Conservation (phyloP, 2,888 invertebrate genomes). For the Busseola fusca region DNA sequence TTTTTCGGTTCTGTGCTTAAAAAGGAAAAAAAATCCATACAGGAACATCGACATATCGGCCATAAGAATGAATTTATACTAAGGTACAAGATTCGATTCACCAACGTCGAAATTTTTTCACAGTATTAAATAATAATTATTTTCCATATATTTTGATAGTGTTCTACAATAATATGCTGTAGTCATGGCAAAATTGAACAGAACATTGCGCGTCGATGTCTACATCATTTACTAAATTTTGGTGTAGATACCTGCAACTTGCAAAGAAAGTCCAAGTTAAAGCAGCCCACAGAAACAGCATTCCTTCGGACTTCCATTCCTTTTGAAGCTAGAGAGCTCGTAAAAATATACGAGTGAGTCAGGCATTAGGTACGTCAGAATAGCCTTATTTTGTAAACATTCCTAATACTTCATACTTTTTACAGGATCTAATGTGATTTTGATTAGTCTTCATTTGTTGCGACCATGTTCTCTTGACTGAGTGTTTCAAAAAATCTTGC, state of each 20-base stretch:
- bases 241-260: slow-evolving; percentile 10
- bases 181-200: too few species aligned
- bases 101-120: neutral
- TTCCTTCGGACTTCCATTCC: slow-evolving; percentile 33
- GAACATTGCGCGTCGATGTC: neutral
- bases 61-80: too few species aligned
- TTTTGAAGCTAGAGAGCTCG: slow-evolving; percentile 20
- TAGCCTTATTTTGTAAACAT: slow-evolving; percentile 14
- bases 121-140: neutral
- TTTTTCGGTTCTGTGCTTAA: neutral
- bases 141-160: neutral
- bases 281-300: slow-evolving; percentile 41
- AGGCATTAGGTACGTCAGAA: slow-evolving; percentile 38
- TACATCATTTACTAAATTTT: neutral
- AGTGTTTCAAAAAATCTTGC: slow-evolving; percentile 11
- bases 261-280: slow-evolving; percentile 9
- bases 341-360: slow-evolving; percentile 44
- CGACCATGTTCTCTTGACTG: slow-evolving; percentile 8
- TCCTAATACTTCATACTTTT: slow-evolving; percentile 25
- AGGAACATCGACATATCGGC: too few species aligned
- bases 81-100: neutral
- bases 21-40: neutral
- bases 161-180: too few species aligned
- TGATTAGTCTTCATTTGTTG: slow-evolving; percentile 31
- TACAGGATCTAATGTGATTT: slow-evolving; percentile 43